phyloP scores from a whole-genome alignment of 2,888 invertebrate genomes.

The Psylliodes chrysocephalus region DNA sequence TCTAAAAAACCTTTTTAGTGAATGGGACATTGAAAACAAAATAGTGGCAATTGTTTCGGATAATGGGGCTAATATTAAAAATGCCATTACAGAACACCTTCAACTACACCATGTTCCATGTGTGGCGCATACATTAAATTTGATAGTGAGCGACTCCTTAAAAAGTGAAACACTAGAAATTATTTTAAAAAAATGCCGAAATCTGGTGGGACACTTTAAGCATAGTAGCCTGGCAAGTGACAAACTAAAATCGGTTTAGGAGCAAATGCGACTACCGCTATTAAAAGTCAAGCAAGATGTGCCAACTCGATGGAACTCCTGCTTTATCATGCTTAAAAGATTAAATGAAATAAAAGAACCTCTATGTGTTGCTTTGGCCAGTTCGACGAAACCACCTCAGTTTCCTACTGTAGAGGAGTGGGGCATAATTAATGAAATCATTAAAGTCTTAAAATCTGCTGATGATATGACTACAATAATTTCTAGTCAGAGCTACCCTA shows the following conservation, averaged over 20 bases:
- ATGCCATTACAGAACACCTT: too few relatives aligned
- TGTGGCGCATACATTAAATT: constrained; percentile 48
- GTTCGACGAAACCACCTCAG: constrained; percentile 26
- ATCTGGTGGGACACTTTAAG: constrained; percentile 47
- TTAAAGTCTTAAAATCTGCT: constrained; percentile 36
- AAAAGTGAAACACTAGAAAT: constrained; percentile 11
- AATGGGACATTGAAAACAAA: too few relatives aligned
- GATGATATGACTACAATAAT: constrained; percentile 43
- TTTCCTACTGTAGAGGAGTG: constrained; percentile 31
- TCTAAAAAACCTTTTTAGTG: too few relatives aligned
- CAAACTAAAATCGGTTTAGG: too few relatives aligned
- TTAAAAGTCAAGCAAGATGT: constrained; percentile 47
- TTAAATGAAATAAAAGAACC: constrained; percentile 34
- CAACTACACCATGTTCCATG: neutral
- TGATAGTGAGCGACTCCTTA: constrained; percentile 30
- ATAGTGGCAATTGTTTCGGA: neutral
- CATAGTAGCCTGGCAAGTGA: constrained; percentile 44
- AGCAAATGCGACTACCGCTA: too few relatives aligned
- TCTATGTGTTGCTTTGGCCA: constrained; percentile 26
- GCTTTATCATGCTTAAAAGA: too few relatives aligned
- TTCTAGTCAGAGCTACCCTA: constrained; percentile 19
- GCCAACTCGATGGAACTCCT: constrained; percentile 47
- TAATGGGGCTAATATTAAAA: neutral
- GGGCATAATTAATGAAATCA: constrained; percentile 16
- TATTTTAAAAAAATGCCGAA: constrained; percentile 43